A percentile compares a stretch with the other conserved stretches of the same genome.
These are phyloP conservation scores for Nomada flava DNA, from an alignment of 2,888 invertebrate species.

Conservation along the genomic window DNA sequence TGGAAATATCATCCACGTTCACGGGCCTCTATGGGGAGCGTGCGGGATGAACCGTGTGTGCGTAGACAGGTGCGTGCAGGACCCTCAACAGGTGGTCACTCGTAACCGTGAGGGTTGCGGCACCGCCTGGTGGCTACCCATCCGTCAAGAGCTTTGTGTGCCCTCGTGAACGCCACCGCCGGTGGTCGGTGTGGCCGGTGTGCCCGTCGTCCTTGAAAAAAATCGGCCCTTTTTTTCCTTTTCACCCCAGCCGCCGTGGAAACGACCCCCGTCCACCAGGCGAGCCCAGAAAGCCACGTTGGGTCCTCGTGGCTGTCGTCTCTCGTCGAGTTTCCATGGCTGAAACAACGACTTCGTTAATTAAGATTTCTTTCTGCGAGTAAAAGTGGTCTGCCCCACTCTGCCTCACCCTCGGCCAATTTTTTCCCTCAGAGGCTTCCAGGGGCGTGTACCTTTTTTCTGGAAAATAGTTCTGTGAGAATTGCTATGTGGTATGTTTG, in stretches of 20 bases:
- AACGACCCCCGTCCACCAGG: slow-evolving; percentile 46
- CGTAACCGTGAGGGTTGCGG: slow-evolving; percentile 75
- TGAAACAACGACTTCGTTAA: slow-evolving; percentile 91
- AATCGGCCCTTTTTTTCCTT: slow-evolving; percentile 62
- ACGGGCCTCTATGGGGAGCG: slow-evolving; percentile 35
- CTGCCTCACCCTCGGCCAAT: slow-evolving; percentile 11
- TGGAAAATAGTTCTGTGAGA: not conserved
- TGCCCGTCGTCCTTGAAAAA: slow-evolving; percentile 74
- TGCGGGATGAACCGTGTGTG: slow-evolving; percentile 72
- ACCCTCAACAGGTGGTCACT: slow-evolving; percentile 83
- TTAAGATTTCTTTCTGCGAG: slow-evolving; percentile 90
- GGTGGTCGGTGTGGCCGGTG: slow-evolving; percentile 67
- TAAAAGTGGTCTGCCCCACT: slow-evolving; percentile 47
- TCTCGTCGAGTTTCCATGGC: slow-evolving; percentile 80
- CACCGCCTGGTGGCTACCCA: slow-evolving; percentile 81
- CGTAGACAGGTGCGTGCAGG: slow-evolving; percentile 82
- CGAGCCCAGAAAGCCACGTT: slow-evolving; percentile 60
- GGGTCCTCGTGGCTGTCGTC: slow-evolving; percentile 61
- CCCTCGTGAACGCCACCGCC: slow-evolving; percentile 70
- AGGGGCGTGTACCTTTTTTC: not conserved
- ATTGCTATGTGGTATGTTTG: not conserved
- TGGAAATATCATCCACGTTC: slow-evolving; percentile 61
- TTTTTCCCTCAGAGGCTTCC: slow-evolving; percentile 2
- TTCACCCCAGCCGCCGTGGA: slow-evolving; percentile 47
- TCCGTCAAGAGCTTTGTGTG: slow-evolving; percentile 84